Conservation (phyloP, 2,797 vertebrate genomes). For the Neosalanx taihuensis region DNA sequence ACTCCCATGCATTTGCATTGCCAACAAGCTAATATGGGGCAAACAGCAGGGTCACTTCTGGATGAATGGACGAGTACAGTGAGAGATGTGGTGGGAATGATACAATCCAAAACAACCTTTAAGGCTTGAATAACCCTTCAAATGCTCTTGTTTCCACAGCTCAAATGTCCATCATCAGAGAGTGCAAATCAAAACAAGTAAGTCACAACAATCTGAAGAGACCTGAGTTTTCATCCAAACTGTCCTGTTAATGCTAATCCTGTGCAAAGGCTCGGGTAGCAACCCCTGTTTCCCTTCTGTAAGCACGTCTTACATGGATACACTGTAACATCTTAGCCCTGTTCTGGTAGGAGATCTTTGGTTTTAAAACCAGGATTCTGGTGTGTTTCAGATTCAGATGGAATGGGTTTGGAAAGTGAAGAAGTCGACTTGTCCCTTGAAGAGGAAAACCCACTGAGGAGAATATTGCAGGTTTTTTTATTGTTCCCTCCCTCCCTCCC, state of each 20-base stretch:
- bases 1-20: too few relatives aligned
- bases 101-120: too few relatives aligned
- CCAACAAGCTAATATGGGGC: too few relatives aligned
- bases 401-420: constrained; percentile 71
- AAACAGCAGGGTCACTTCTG: too few relatives aligned
- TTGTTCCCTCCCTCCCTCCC: neutral
- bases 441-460: constrained; percentile 79
- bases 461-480: constrained; percentile 74
- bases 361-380: neutral
- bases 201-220: constrained; percentile 50
- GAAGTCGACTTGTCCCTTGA: constrained; percentile 72
- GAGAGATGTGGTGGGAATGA: too few relatives aligned
- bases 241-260: constrained; percentile 39
- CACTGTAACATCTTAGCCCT: neutral
- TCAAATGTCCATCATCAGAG: constrained; percentile 70
- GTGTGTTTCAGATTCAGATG: constrained; percentile 69
- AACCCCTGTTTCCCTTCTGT: neutral
- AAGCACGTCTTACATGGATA: too few relatives aligned
- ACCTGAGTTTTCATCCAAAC: constrained; percentile 56
- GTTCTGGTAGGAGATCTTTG: neutral
- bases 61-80: too few relatives aligned
- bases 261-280: neutral
- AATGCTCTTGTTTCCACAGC: constrained; percentile 54
- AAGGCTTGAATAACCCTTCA: neutral
- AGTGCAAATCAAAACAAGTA: constrained; percentile 77